These are phyloP conservation scores for Chaetura pelagica DNA, from an alignment of 2,113 vertebrate species.

Conservation along the genomic window DNA sequence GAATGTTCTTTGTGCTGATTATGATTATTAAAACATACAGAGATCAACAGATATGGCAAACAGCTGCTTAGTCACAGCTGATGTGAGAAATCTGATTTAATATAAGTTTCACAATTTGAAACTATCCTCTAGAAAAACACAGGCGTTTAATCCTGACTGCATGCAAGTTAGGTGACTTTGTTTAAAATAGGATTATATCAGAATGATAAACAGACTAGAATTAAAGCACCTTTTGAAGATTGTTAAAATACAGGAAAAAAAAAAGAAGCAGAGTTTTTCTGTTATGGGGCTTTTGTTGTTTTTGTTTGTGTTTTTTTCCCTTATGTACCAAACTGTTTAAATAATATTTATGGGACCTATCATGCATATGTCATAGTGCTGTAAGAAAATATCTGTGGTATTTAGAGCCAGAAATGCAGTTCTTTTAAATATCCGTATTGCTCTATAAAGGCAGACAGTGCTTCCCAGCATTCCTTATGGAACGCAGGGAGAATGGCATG, in stretches of 20 bases:
- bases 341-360: slow-evolving; percentile 61
- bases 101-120: slow-evolving; percentile 46
- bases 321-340: slow-evolving; percentile 39
- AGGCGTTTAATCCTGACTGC: slow-evolving; percentile 30
- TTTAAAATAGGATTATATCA: slow-evolving; percentile 64
- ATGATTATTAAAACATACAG: slow-evolving; percentile 56
- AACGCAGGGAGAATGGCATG: slow-evolving; percentile 73
- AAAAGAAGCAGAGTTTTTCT: slow-evolving; percentile 9
- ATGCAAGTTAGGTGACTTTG: slow-evolving; percentile 36
- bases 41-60: slow-evolving; percentile 46
- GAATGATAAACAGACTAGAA: slow-evolving; percentile 36
- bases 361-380: slow-evolving; percentile 32
- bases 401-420: slow-evolving; percentile 61
- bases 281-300: background rate
- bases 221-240: slow-evolving; percentile 48
- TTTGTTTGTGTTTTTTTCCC: background rate
- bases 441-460: slow-evolving; percentile 63
- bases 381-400: slow-evolving; percentile 58
- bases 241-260: slow-evolving; percentile 3
- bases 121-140: slow-evolving; percentile 31
- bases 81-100: slow-evolving; percentile 65
- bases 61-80: slow-evolving; percentile 67
- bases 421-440: slow-evolving; percentile 72
- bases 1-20: slow-evolving; percentile 40
- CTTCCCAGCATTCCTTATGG: slow-evolving; percentile 78